Evolutionary conservation across 2,113 vertebrate species (phyloP).

Genomic region (Mastomys natalensis): DNA sequence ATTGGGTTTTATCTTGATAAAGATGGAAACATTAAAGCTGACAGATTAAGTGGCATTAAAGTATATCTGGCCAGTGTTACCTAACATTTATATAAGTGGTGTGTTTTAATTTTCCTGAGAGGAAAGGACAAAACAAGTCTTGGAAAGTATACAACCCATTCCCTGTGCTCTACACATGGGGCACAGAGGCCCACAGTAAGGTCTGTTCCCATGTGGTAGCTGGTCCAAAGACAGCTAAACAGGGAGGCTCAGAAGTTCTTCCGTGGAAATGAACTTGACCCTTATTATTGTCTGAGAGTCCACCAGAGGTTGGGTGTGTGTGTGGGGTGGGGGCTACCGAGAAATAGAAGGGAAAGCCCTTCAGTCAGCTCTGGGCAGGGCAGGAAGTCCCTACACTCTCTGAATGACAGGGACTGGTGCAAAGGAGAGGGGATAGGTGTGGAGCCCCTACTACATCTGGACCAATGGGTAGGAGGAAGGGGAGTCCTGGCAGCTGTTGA

Average conservation of each 20-base stretch:
- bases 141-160: neutral
- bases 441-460: neutral
- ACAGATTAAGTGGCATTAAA: neutral
- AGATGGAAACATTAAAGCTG: neutral
- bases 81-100: neutral
- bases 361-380: neutral
- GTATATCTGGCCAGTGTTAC: neutral
- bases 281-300: neutral
- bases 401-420: neutral
- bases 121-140: neutral
- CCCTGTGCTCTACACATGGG: neutral
- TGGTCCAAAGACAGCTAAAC: neutral
- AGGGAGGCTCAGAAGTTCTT: neutral
- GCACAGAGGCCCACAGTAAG: accelerated
- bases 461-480: neutral
- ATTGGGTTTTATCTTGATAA: neutral
- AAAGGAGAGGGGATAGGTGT: neutral
- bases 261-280: neutral
- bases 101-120: neutral
- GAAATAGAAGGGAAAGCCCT: slow-evolving; percentile 1
- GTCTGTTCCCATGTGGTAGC: neutral
- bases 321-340: neutral
- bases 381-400: slow-evolving; percentile 19
- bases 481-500: neutral
- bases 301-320: neutral